Evolutionary conservation across 2,797 vertebrate genomes (phyloP).

Genomic region (Prionace glauca): DNA sequence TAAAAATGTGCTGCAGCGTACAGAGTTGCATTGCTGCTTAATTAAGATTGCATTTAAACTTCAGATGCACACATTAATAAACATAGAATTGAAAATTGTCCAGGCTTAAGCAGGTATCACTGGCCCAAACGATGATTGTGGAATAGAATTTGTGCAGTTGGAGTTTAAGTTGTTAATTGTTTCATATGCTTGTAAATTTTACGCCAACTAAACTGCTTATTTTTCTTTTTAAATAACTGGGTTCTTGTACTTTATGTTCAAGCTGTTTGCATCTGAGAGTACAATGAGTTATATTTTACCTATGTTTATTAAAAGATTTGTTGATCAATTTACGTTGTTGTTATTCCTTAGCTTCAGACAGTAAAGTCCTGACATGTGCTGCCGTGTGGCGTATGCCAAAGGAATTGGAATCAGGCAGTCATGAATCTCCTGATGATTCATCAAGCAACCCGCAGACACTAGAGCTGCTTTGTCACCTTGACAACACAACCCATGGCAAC

Average conservation of each 20-base stretch:
- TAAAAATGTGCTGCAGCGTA: not conserved
- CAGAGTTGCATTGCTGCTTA: not conserved
- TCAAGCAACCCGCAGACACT: constrained; percentile 87
- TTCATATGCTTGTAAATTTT: not conserved
- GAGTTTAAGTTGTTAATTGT: not conserved
- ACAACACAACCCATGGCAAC: constrained; percentile 77
- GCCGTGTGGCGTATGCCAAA: constrained; percentile 94
- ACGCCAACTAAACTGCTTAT: not conserved
- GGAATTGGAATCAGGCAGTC: constrained; percentile 85
- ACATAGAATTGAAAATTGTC: not conserved
- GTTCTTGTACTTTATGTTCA: not conserved
- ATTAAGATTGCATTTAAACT: not conserved
- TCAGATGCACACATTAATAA: not conserved
- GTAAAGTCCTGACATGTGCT: constrained; percentile 80
- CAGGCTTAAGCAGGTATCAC: not conserved
- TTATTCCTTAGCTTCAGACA: constrained; percentile 76
- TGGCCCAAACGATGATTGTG: not conserved
- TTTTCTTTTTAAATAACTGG: constrained; percentile 3
- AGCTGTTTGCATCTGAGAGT: not conserved
- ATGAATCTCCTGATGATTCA: constrained; percentile 92
- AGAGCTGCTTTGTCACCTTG: constrained; percentile 96
- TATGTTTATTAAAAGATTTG: constrained; percentile 45
- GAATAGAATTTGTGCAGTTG: not conserved
- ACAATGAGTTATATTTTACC: not conserved
- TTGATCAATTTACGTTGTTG: constrained; percentile 50